These are phyloP conservation scores for Uropsilus gracilis DNA, from an alignment of 2,113 vertebrate genomes.

Conservation along the genomic window DNA sequence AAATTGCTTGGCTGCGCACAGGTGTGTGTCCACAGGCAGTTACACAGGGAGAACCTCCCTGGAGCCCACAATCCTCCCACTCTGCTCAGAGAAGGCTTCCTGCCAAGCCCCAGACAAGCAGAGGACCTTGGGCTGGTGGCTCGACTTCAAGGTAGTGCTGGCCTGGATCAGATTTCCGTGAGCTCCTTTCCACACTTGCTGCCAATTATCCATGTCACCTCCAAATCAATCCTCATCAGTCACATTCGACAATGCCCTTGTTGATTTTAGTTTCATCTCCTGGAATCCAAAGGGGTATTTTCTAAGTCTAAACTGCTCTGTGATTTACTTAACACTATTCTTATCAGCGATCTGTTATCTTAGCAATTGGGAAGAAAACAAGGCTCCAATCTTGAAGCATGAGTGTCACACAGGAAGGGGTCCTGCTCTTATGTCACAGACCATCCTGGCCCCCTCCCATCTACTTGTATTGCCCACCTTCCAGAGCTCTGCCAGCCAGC, in stretches of 20 bases:
- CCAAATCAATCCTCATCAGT: background rate
- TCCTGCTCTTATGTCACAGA: background rate
- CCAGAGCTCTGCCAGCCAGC: background rate
- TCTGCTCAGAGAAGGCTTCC: background rate
- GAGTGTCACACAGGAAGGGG: background rate
- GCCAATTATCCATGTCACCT: background rate
- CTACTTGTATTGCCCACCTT: too few relatives aligned
- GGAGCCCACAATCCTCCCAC: fast-evolving
- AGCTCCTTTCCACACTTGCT: background rate
- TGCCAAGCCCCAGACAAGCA: background rate
- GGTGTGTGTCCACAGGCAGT: background rate
- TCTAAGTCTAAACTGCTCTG: background rate
- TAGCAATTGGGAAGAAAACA: background rate
- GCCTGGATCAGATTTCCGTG: background rate
- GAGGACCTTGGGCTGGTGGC: background rate
- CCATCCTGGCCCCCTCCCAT: fast-evolving
- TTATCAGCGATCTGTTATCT: background rate
- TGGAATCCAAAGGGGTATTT: background rate
- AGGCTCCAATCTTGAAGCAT: background rate
- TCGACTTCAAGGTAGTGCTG: background rate
- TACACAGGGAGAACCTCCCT: fast-evolving
- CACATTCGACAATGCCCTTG: background rate
- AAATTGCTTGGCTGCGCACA: background rate
- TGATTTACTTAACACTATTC: background rate
- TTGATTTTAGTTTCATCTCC: background rate